phyloP scores from a whole-genome alignment of 2,113 vertebrate species.

The Mormyrus lacerda region DNA sequence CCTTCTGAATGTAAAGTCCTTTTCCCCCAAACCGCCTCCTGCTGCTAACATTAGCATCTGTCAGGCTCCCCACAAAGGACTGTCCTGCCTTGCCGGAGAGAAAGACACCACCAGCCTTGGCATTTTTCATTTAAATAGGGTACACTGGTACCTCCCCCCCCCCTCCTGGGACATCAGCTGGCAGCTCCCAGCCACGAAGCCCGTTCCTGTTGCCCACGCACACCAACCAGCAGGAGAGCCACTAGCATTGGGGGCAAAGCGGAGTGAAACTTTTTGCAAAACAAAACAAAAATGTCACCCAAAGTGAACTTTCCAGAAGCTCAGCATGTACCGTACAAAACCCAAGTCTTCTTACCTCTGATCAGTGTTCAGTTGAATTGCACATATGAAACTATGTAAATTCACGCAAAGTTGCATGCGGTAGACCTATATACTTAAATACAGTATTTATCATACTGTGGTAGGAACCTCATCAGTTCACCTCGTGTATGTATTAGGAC shows the following conservation, averaged over 20 bases:
- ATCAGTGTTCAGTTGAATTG: neutral
- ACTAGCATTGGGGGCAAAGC: neutral
- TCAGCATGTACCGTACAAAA: neutral
- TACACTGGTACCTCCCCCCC: neutral
- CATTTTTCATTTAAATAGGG: neutral
- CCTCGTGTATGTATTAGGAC: neutral
- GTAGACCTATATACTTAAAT: neutral
- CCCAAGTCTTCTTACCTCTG: neutral
- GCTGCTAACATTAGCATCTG: neutral
- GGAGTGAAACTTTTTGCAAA: neutral
- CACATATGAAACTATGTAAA: neutral
- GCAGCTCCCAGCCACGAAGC: neutral
- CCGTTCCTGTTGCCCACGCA: neutral
- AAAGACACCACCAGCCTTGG: neutral
- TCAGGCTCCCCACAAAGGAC: neutral
- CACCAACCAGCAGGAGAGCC: neutral
- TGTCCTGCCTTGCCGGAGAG: neutral
- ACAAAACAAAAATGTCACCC: neutral
- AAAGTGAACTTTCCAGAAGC: neutral
- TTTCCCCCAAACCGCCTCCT: neutral
- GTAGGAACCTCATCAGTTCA: neutral
- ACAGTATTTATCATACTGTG: neutral
- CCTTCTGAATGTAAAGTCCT: neutral
- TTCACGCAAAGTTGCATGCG: neutral
- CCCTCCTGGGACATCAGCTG: neutral